Base-by-base conservation (phyloP, 2,113 vertebrate species). In the Spheniscus mendiculus region DNA sequence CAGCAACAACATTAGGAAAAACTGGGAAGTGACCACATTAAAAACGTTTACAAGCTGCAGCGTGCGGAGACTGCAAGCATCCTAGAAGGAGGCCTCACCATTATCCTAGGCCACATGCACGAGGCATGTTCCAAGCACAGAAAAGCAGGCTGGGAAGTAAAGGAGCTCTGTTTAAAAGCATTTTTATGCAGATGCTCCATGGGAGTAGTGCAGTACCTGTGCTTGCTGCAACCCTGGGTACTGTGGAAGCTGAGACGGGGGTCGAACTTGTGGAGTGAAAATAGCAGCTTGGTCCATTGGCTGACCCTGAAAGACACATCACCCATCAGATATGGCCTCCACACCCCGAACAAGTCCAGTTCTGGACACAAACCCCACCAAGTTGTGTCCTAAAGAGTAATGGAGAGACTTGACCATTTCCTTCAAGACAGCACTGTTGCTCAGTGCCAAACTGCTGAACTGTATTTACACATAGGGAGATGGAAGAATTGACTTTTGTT, bases 201-300 rank as follows among this genome's bases (percentile, higher is more conserved):
- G 3, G 38, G 26, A 79, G 50, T 2, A 78, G 50, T 0, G 26
- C 34, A 16, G 70, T 98, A 98, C 98, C 98, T 98, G 98, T 94
- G 98, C 90, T 40, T 97, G 98, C 70, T 97, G 98, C n/a, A 98
- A 78, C 91, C 96, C 98, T 40, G 97, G 96, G 42, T 97, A 98
- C 77, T 97, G 98, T 1, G 96, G 90, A 34, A 98, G 95, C 82
- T 98, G 98, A 44, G 97, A 91, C 4, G 70, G 83, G 20, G 98
- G 90, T 44, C 95, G 97, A 5, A 95, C 92, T 70, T 98, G 98
- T 1, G 96, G 91, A 74, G 97, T 55, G 69, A 98, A 98, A 78
- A 98, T 61, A 95, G 97, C 89, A 84, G 98, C 93, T 87, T 98
- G 98, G 71, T 98, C 98, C 83, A 98, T 82, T 0, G 97, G 92